Conservation (phyloP, 1,140 invertebrate species). For the Sinella curviseta region DNA sequence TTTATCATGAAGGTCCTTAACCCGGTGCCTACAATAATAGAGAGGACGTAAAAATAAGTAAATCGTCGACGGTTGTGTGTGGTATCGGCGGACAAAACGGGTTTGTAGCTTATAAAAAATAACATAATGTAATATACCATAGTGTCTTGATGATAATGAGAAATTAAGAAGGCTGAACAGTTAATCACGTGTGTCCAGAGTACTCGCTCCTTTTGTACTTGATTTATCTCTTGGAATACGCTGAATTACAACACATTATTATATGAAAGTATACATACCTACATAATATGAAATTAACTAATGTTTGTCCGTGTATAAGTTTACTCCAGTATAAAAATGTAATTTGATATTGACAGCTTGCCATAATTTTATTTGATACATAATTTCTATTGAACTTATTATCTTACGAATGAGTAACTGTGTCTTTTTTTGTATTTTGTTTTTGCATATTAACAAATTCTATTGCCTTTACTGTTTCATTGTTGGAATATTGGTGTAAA, state of each 20-base stretch:
- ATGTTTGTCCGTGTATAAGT: no score
- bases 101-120: not conserved
- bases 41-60: no score
- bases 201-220: not conserved
- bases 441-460: no score
- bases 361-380: conserved; percentile 5
- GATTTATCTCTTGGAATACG: not conserved
- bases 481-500: no score
- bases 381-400: no score
- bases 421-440: not conserved
- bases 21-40: not conserved
- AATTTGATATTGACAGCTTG: conserved; percentile 14
- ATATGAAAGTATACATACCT: no score
- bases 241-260: no score
- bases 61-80: no score
- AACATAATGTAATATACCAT: not conserved
- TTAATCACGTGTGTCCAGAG: not conserved
- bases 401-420: no score
- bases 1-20: not conserved
- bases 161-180: not conserved
- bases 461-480: no score
- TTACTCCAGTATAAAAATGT: not conserved
- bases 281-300: no score
- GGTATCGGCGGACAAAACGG: not conserved
- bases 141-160: not conserved